phyloP scores from a whole-genome alignment of 2,797 vertebrate genomes.

The Karalla daura region DNA sequence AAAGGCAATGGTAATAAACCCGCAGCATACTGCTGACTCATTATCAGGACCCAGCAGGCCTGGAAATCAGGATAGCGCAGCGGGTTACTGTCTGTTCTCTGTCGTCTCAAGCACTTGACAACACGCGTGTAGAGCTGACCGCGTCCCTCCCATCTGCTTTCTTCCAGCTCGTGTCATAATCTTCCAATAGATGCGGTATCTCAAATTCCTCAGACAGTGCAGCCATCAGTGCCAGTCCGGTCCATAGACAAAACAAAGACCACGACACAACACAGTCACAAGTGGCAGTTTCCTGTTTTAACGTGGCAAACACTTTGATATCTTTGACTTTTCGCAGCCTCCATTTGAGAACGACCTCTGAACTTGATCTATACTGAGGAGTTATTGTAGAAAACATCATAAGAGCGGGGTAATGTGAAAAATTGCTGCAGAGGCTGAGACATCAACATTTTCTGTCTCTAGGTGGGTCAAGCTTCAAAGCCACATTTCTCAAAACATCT shows the following conservation, averaged over 20 bases:
- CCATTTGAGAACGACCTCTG: not conserved
- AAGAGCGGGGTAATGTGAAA: not conserved
- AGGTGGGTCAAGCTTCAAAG: not conserved
- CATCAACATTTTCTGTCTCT: not conserved
- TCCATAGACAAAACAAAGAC: conserved; percentile 22
- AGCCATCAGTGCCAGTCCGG: not conserved
- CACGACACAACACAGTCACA: not conserved
- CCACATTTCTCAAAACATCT: not conserved
- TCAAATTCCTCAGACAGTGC: not conserved
- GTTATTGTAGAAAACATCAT: not conserved
- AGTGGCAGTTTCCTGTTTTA: not conserved
- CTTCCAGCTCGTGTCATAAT: not conserved
- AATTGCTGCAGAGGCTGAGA: not conserved
- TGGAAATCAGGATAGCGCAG: conserved; percentile 4
- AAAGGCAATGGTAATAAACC: conserved; percentile 44
- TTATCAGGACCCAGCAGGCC: conserved; percentile 25
- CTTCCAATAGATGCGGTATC: not conserved
- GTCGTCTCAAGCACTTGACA: not conserved
- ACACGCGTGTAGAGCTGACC: no score
- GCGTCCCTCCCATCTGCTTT: not conserved
- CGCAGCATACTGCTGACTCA: conserved; percentile 60
- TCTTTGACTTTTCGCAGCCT: not conserved
- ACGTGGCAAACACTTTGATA: not conserved
- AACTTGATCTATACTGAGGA: no score
- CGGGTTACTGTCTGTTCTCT: not conserved